Base-by-base conservation (phyloP, 2,797 vertebrate genomes). In the Cynodonichthys magdalenae region DNA sequence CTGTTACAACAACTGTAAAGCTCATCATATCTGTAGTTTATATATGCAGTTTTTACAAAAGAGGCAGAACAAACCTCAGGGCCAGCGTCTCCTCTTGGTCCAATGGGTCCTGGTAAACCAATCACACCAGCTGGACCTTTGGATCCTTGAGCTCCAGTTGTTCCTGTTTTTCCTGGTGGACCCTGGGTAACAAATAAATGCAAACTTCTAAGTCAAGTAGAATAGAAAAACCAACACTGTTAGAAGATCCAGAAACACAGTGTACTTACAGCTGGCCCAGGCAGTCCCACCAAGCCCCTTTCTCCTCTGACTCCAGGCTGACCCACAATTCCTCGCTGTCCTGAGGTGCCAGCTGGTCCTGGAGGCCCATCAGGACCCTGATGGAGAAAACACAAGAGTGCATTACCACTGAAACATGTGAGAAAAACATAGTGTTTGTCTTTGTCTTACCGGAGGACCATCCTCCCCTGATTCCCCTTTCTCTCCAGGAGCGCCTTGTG, bases 381-480 rank as follows among this genome's bases (percentile, higher is more conserved):
- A 55, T 0, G n/a, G 5, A 66, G 17, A 45, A 24, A 56, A 45
- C 19, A 76, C 88, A 76, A 20, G 6, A 58, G 4, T n/a, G 28
- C 11, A 49, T 24, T 4, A 18, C 2, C 34, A 6, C 17, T 50
- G 2, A 58, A 69, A 52, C 3, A 27, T 45, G 9, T 50, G 7
- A 19, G 39, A 29, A 52, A 20, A 6, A 24, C n/a, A 7, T 57
- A 34, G 18, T 24, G 29, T 20, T 39, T 19, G 11, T 47, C 15
- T 44, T 19, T 1, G 6, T 49, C 76, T n/a, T 85, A 99, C 98
- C 39, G 90, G 46, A 24, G 95, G 95, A 12, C 98, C 98, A 0
- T 99, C 97, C 31, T 99, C 97, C 77, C 97, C 97, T 0, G 96
- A 85, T 7, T 98, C 96, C 39, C 92, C 97, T 89, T 99, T 99